Evolutionary conservation across 1,140 invertebrate genomes (phyloP).

Genomic region (Formica selysi): DNA sequence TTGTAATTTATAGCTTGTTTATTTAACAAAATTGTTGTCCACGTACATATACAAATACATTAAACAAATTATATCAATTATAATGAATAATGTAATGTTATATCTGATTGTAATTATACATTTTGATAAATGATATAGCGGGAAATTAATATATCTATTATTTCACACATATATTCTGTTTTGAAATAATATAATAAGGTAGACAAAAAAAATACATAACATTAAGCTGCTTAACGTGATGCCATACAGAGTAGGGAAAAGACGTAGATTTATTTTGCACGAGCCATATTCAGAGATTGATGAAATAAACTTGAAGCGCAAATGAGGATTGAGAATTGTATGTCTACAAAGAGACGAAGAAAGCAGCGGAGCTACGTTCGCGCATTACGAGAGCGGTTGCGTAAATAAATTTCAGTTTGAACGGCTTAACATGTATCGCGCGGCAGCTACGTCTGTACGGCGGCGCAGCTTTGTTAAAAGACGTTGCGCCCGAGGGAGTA

Average conservation of each 20-base stretch:
- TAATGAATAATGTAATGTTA: too few species aligned
- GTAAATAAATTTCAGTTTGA: conserved; percentile 81
- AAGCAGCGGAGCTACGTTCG: conserved; percentile 16
- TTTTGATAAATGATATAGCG: neutral
- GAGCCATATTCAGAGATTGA: neutral
- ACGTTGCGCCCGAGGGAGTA: conserved; percentile 48
- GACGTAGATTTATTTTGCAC: too few species aligned
- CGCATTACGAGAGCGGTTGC: conserved; percentile 34
- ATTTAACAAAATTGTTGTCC: too few species aligned
- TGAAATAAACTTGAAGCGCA: conserved; percentile 35
- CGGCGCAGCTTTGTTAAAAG: conserved; percentile 76
- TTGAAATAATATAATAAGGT: neutral
- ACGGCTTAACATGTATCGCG: conserved; percentile 76
- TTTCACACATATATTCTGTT: neutral
- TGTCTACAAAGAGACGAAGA: conserved; percentile 16
- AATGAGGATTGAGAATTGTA: conserved; percentile 43
- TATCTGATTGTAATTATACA: neutral
- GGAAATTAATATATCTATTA: neutral
- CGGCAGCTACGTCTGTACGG: conserved; percentile 68
- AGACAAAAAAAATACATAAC: neutral
- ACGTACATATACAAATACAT: too few species aligned
- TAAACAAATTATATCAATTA: too few species aligned
- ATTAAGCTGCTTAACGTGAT: too few species aligned
- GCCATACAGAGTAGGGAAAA: too few species aligned
- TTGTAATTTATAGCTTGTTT: too few species aligned